Evolutionary conservation across 1,140 invertebrate species (phyloP).

Genomic region (Leptinotarsa texana): DNA sequence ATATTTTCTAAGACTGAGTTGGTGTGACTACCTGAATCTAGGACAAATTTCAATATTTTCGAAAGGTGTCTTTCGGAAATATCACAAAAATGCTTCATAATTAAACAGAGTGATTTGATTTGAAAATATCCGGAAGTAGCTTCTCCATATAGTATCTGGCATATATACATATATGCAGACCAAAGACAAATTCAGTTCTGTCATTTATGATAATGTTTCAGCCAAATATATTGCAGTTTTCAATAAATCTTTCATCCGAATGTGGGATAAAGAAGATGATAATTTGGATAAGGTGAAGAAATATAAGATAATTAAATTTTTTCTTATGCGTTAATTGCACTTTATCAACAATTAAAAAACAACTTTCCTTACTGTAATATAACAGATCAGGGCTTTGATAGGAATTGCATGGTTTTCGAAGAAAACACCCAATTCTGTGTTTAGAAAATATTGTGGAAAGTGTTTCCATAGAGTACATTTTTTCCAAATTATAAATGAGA

Average conservation of each 20-base stretch:
- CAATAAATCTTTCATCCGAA: slow-evolving; percentile 66
- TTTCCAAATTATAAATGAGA: too few species aligned
- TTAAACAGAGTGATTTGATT: slow-evolving; percentile 59
- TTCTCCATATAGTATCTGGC: too few species aligned
- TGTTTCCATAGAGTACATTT: too few species aligned
- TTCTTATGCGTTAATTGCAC: too few species aligned
- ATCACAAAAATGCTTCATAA: slow-evolving; percentile 64
- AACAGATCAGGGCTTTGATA: too few species aligned
- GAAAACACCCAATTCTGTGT: too few species aligned
- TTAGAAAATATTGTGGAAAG: too few species aligned
- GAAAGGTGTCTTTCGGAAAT: slow-evolving; percentile 65
- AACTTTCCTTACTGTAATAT: too few species aligned
- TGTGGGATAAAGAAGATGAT: slow-evolving; percentile 64
- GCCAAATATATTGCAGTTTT: slow-evolving; percentile 70
- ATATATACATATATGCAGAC: slow-evolving; percentile 57
- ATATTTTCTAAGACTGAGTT: slow-evolving; percentile 39
- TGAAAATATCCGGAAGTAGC: slow-evolving; percentile 46
- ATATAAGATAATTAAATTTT: slow-evolving; percentile 63
- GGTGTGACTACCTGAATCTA: slow-evolving; percentile 53
- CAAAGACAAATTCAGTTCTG: slow-evolving; percentile 71
- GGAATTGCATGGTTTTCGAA: too few species aligned
- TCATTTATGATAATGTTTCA: slow-evolving; percentile 66
- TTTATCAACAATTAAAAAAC: too few species aligned
- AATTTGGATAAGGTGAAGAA: slow-evolving; percentile 71
- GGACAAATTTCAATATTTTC: slow-evolving; percentile 61